These are phyloP conservation scores for Heliconius cydno DNA, from an alignment of 2,888 invertebrate genomes.

Conservation along the genomic window DNA sequence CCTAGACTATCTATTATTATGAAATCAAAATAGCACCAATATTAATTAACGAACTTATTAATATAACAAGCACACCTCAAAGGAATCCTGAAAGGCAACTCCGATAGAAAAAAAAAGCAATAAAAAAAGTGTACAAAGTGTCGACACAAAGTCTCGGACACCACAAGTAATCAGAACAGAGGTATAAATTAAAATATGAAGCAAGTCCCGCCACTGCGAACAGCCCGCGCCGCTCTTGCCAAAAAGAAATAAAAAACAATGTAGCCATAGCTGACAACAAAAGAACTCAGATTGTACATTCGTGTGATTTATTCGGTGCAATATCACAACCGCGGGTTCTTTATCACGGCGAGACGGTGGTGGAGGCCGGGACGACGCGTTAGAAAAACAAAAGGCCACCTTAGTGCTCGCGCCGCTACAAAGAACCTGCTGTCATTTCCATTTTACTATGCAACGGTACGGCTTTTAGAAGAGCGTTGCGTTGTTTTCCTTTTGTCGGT, in stretches of 20 bases:
- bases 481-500: background rate
- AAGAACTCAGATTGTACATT: slow-evolving; percentile 46
- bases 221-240: slow-evolving; percentile 36
- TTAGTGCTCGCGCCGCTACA: slow-evolving; percentile 54
- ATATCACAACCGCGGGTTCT: slow-evolving; percentile 46
- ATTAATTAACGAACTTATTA: background rate
- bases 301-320: slow-evolving; percentile 48
- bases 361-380: slow-evolving; percentile 46
- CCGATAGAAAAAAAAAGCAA: background rate
- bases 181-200: slow-evolving; percentile 41
- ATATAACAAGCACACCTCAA: background rate
- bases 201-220: slow-evolving; percentile 30
- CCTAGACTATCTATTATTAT: background rate
- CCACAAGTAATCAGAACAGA: slow-evolving; percentile 22
- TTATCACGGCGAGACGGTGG: slow-evolving; percentile 45
- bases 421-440: slow-evolving; percentile 74
- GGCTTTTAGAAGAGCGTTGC: slow-evolving; percentile 32
- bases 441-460: slow-evolving; percentile 57
- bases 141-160: slow-evolving; percentile 22
- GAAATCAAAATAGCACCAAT: background rate
- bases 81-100: background rate
- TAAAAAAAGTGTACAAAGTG: background rate
- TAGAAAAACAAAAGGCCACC: slow-evolving; percentile 49
- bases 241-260: slow-evolving; percentile 42
- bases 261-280: slow-evolving; percentile 46